Evolutionary conservation across 2,113 vertebrate genomes (phyloP), one percentile per base, ranked within the genome.

Genomic region (Leptodactylus fuscus): DNA sequence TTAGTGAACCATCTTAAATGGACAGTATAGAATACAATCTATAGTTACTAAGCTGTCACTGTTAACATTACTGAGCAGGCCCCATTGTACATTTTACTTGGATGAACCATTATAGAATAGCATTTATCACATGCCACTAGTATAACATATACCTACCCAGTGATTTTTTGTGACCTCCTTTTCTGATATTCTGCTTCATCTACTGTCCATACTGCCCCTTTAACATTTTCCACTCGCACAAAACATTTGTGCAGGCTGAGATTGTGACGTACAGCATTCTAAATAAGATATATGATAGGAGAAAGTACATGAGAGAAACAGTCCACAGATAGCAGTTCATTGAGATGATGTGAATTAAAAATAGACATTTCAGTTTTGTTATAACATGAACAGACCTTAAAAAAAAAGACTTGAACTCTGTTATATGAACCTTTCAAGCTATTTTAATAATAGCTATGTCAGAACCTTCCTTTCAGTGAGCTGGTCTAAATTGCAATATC

Each of bases 161-260:
- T 99, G 94, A 99, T 98, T 95, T 99, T 99, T 93, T 99, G 98
- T 90, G 98, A 99, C 93, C 98, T 96, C 93, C 98, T 95, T 93
- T 98, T 99, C 94, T 99, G 98, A 95, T 98, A 99, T 91, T 99
- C 98, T 93, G 97, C 93, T 94, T 99, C 98, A 74, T 99, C 98
- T 90, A 99, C 98, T 79, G 98, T 99, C 98, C 98, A 99, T 89
- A 99, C 98, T 77, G 98, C 98, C 88, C 98, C 98, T 94, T 99
- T 99, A 92, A 99, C 98, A 88, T 99, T 99, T 95, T 99, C 98
- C 92, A 99, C 98, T 86, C 98, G 96, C 94, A 99, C 98, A 94
- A 99, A 99, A 97, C 98, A 99, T 94, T 99, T 99, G 96, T 99
- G 98, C 94, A 99, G 96, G 91, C 98, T 99, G 88, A 99, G 97